phyloP scores from a whole-genome alignment of 2,888 invertebrate species.

The Ormyrus labotus region DNA sequence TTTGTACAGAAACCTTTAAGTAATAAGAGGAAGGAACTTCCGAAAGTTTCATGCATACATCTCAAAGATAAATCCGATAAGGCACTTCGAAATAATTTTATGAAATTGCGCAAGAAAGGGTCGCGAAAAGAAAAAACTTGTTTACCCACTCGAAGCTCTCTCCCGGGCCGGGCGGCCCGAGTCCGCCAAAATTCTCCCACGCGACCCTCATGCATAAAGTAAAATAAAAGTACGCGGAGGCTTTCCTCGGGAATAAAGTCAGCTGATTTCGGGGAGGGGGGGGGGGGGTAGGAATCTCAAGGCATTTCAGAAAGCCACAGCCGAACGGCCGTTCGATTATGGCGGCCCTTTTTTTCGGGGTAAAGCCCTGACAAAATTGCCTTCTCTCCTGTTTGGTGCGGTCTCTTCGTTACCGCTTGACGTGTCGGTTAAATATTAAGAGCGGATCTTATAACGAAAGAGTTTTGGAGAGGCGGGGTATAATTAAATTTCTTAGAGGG shows the following conservation, averaged over 20 bases:
- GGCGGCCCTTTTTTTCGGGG: neutral
- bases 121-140: too few species aligned
- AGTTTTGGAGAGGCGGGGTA: neutral
- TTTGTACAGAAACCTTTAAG: too few species aligned
- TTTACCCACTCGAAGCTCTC: too few species aligned
- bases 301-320: neutral
- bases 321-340: neutral
- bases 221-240: neutral
- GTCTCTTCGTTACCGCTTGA: neutral
- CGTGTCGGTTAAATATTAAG: neutral
- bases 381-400: neutral
- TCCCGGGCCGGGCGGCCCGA: too few species aligned
- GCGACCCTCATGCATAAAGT: too few species aligned
- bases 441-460: neutral
- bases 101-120: too few species aligned
- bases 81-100: too few species aligned
- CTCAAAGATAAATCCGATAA: too few species aligned
- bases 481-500: neutral
- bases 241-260: conserved; percentile 9
- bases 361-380: neutral
- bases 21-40: too few species aligned
- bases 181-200: too few species aligned
- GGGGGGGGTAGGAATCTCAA: neutral
- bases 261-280: neutral
- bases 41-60: too few species aligned